Conservation (phyloP, 2,113 vertebrate species). For the Strix uralensis region DNA sequence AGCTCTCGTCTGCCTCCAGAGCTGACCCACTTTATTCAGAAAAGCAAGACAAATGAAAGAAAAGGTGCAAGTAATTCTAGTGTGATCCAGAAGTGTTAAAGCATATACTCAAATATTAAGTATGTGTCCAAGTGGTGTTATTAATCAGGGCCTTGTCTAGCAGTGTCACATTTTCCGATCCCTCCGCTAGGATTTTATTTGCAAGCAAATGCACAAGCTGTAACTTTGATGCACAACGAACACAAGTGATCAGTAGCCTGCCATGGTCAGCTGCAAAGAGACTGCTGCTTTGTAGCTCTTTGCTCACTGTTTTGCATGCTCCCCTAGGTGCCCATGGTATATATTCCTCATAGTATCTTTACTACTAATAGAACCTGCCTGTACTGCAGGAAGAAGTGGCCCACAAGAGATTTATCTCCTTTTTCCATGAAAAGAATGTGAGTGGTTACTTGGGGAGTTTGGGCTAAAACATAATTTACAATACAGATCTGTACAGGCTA, state of each 20-base stretch:
- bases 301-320: background rate
- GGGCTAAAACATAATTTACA: background rate
- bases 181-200: background rate
- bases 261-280: background rate
- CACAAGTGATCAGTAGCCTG: background rate
- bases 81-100: background rate
- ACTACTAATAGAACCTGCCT: background rate
- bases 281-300: background rate
- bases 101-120: background rate
- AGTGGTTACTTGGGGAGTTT: background rate
- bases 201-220: background rate
- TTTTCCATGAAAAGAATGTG: background rate
- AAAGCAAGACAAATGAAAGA: rapidly evolving
- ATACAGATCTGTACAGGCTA: background rate
- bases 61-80: background rate
- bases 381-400: background rate
- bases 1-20: background rate
- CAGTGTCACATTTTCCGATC: rapidly evolving
- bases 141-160: background rate
- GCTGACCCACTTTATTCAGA: background rate
- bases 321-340: background rate
- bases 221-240: background rate
- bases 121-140: background rate
- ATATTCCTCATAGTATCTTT: background rate
- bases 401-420: background rate